A percentile compares a stretch with the other conserved stretches of the same genome.
Evolutionary conservation across 2,113 vertebrate species (phyloP).

Genomic region (Halcyon senegalensis): DNA sequence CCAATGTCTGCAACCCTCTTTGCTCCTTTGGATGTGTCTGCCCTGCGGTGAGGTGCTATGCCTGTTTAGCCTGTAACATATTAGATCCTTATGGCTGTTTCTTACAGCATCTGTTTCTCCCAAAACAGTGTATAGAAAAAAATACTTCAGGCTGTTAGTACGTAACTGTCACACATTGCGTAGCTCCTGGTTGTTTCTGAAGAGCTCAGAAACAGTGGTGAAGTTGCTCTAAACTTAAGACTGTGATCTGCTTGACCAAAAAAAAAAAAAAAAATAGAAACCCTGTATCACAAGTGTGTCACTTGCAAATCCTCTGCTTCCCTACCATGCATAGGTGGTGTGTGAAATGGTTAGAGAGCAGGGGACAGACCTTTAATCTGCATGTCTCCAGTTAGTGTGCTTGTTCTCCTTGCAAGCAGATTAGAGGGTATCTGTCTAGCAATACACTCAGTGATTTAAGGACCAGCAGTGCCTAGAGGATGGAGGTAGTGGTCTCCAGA

Average conservation of each 20-base stretch:
- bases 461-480: neutral
- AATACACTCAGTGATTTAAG: fast-evolving
- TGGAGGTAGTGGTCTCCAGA: neutral
- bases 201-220: neutral
- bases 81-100: neutral
- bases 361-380: neutral
- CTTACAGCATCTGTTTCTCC: neutral
- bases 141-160: neutral
- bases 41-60: neutral
- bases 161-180: fast-evolving
- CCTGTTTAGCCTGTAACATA: neutral
- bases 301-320: neutral
- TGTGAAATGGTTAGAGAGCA: neutral
- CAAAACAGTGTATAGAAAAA: neutral
- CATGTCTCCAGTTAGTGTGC: too few relatives aligned
- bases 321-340: fast-evolving
- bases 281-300: neutral
- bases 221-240: neutral
- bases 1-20: neutral
- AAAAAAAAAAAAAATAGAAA: neutral
- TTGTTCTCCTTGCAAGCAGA: neutral
- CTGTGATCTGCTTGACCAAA: neutral
- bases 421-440: neutral
- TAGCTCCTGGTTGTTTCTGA: neutral
- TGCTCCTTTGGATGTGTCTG: neutral